Conservation (phyloP, 2,113 vertebrate genomes). For the Antechinus stuartii region DNA sequence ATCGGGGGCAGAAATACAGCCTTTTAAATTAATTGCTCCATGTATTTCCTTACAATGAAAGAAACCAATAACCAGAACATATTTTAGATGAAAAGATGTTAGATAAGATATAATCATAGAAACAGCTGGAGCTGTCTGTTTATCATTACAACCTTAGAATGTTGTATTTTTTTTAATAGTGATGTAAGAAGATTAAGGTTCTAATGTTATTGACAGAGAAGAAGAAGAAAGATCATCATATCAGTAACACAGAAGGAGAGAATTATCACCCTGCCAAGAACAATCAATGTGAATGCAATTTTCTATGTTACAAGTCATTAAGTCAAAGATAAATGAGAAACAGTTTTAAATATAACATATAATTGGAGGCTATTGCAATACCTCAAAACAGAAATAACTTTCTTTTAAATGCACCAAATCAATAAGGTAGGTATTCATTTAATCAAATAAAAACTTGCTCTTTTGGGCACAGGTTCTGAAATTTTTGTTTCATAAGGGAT, state of each 20-base stretch:
- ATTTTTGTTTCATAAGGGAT: constrained; percentile 14
- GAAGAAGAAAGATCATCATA: constrained; percentile 59
- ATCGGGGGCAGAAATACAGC: constrained; percentile 54
- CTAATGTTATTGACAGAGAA: constrained; percentile 65
- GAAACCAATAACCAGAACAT: constrained; percentile 59
- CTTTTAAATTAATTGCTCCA: constrained; percentile 64
- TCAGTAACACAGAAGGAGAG: constrained; percentile 59
- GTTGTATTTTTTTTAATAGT: constrained; percentile 1
- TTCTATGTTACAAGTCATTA: constrained; percentile 68
- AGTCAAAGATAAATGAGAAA: constrained; percentile 68
- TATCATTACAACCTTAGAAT: constrained; percentile 56
- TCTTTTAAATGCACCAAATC: constrained; percentile 46
- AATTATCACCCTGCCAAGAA: constrained; percentile 51
- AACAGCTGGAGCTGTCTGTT: constrained; percentile 48
- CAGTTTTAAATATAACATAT: constrained; percentile 63
- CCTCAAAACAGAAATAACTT: constrained; percentile 62
- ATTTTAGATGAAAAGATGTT: constrained; percentile 54
- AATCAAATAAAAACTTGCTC: constrained; percentile 70
- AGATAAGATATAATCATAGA: constrained; percentile 61
- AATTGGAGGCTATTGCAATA: constrained; percentile 60
- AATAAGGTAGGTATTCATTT: constrained; percentile 63
- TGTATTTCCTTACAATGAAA: constrained; percentile 54
- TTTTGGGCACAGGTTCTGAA: constrained; percentile 53
- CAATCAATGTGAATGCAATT: constrained; percentile 73
- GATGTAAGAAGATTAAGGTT: constrained; percentile 58